Percentiles rank a stretch among this genome's conserved stretches.
These are phyloP conservation scores for Bubalus kerabau DNA, from an alignment of 2,113 vertebrate species.

Conservation along the genomic window DNA sequence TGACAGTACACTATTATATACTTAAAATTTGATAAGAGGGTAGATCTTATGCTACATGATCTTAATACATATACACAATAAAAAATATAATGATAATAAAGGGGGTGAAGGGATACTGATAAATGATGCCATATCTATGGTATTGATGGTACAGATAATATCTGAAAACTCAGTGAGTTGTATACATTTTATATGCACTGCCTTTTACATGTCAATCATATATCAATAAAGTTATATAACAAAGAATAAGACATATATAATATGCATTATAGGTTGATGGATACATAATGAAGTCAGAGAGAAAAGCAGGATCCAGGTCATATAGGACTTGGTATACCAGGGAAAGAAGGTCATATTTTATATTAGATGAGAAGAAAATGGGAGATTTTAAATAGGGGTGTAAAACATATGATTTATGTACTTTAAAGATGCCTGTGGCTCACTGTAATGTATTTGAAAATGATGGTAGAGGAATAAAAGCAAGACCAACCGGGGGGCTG, in stretches of 20 bases:
- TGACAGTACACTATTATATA: not conserved
- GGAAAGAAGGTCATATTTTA: not conserved
- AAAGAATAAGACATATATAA: not conserved
- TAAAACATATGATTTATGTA: not conserved
- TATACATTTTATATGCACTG: not conserved
- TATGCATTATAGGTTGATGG: too few species aligned
- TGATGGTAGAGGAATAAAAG: not conserved
- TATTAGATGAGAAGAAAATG: not conserved
- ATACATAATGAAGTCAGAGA: not conserved
- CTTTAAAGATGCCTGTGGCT: not conserved
- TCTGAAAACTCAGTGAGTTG: not conserved
- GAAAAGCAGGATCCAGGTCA: not conserved
- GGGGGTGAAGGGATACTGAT: not conserved
- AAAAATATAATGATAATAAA: not conserved
- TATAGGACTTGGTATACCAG: not conserved
- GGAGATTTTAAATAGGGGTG: not conserved
- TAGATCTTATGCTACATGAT: not conserved
- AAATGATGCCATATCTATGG: not conserved
- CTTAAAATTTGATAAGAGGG: not conserved
- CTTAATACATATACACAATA: not conserved
- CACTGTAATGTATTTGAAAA: not conserved
- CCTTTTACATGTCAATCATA: not conserved
- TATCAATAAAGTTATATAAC: not conserved
- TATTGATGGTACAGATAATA: not conserved
- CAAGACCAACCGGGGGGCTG: not conserved